A percentile compares a stretch with the other conserved stretches of the same genome.
Evolutionary conservation across 2,888 invertebrate genomes (phyloP).

Genomic region (Agrochola macilenta): DNA sequence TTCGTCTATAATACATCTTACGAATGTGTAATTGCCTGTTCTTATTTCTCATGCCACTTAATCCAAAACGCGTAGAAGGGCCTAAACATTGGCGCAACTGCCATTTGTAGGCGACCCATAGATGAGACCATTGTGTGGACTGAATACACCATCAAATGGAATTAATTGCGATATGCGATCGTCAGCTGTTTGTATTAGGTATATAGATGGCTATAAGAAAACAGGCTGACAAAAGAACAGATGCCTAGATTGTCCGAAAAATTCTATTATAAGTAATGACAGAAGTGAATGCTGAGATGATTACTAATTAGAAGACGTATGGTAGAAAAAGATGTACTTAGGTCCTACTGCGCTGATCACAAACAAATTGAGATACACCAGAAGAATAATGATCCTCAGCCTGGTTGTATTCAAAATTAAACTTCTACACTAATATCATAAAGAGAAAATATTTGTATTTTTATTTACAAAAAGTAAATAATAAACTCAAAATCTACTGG

Average conservation of each 20-base stretch:
- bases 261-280: neutral
- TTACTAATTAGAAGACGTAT: too few species aligned
- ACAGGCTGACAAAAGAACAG: neutral
- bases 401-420: neutral
- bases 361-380: neutral
- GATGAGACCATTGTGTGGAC: constrained; percentile 23
- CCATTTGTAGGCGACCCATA: constrained; percentile 39
- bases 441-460: too few species aligned
- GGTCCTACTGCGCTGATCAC: too few species aligned
- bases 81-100: constrained; percentile 26
- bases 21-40: neutral
- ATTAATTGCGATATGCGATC: constrained; percentile 1
- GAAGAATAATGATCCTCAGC: too few species aligned
- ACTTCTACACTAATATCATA: too few species aligned
- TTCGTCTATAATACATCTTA: neutral
- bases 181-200: too few species aligned
- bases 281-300: neutral
- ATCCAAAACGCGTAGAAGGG: constrained; percentile 40
- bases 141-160: constrained; percentile 35
- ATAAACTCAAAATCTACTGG: too few species aligned
- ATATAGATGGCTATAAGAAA: neutral
- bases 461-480: too few species aligned
- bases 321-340: too few species aligned
- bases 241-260: too few species aligned
- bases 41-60: constrained; percentile 27